Evolutionary conservation across 2,797 vertebrate species (phyloP), one percentile per base, ranked within the genome.

Genomic region (Xenopus petersii): DNA sequence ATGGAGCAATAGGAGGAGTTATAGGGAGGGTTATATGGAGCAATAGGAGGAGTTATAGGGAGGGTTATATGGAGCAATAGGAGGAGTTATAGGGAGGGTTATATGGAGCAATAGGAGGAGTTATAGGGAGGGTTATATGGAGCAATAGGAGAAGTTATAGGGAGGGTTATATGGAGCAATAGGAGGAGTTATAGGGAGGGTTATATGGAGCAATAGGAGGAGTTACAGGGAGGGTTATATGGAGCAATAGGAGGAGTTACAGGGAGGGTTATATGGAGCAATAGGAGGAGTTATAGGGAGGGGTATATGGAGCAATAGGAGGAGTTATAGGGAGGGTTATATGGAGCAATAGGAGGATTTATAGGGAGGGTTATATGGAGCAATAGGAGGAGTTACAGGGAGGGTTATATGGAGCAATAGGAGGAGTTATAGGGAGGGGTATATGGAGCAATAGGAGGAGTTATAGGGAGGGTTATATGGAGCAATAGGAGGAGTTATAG

Each of bases 181-280:
- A 51, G 65, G 12, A 48, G 70, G 70, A 54, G 61, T 33, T 63
- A 55, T 54, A 64, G 49, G n/a, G 61, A 33, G 61, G 33, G 60
- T 64, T 72, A 64, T 55, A 72, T 72, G 60, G 48, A 55, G 21
- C 55, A 66, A 67, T 67, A 74, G 71, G 55, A 64, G 15, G 61
- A 21, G 47, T 36, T 72, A 64, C 64, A 72, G 24, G 48, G 61
- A 42, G 70, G 48, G 13, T 68, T 68, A 55, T 55, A 68, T 74
- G 64, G 64, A 65, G 62, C 15, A 55, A 56, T 56, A 73, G 24
- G 48, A 73, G 36, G 36, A 36, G 33, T 48, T 61, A 62, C 62
- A 62, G 42, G 56, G 26, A 56, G 26, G 58, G 48, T 46, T 64
- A 72, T 64, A 72, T 64, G 49, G 70, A 63, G 58, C 51, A 63